These are phyloP conservation scores for Meliscaeva auricollis DNA, from an alignment of 2,888 invertebrate species.

Conservation along the genomic window DNA sequence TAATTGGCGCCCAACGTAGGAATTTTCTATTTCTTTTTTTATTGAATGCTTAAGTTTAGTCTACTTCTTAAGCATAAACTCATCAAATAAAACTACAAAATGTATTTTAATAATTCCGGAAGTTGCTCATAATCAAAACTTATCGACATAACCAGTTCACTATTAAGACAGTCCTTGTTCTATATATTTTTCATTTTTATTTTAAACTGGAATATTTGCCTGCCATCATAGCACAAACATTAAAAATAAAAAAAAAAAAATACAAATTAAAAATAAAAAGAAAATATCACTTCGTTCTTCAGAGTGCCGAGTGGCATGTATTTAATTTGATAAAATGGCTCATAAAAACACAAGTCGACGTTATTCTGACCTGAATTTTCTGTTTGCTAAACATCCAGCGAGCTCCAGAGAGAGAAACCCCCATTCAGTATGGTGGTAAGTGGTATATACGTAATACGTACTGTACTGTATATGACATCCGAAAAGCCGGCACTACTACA, in stretches of 20 bases:
- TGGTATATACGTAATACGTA: neutral
- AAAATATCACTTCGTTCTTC: neutral
- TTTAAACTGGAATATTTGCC: constrained; percentile 26
- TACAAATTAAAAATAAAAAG: constrained; percentile 5
- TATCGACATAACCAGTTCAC: constrained; percentile 39
- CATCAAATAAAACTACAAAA: constrained; percentile 7
- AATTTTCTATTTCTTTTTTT: no score
- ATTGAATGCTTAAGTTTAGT: no score
- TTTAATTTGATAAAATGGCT: constrained; percentile 72
- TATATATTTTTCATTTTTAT: constrained; percentile 2
- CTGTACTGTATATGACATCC: neutral
- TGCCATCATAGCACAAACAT: constrained; percentile 27
- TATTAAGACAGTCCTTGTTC: constrained; percentile 34
- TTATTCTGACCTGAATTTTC: constrained; percentile 61
- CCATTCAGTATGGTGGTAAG: neutral
- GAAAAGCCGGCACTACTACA: neutral
- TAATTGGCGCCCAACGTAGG: no score
- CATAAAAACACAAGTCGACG: constrained; percentile 53
- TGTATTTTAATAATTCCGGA: constrained; percentile 12
- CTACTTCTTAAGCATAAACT: neutral
- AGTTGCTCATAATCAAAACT: neutral
- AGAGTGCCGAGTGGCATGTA: constrained; percentile 41
- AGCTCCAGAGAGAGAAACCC: neutral
- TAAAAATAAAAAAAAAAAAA: neutral
- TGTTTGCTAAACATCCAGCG: constrained; percentile 53